Percentiles rank a stretch among this genome's conserved stretches.
Evolutionary conservation across 2,888 invertebrate genomes (phyloP).

Genomic region (Fabriciana adippe): DNA sequence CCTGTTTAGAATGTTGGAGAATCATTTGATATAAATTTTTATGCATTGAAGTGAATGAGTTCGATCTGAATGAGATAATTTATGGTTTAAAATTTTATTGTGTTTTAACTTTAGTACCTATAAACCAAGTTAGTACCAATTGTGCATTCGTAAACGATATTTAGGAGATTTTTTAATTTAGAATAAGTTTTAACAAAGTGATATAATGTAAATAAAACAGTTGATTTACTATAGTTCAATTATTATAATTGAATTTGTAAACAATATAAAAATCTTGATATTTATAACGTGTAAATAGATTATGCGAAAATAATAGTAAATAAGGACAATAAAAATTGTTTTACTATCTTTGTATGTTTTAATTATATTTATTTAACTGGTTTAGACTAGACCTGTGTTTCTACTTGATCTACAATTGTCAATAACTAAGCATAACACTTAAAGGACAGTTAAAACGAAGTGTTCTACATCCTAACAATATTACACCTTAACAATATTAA

Average conservation of each 20-base stretch:
- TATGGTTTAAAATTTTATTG: slow-evolving; percentile 16
- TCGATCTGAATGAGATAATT: slow-evolving; percentile 63
- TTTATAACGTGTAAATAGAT: slow-evolving; percentile 14
- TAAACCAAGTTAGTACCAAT: no score
- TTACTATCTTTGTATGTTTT: slow-evolving; percentile 1
- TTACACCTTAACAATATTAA: no score
- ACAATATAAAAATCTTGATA: neutral
- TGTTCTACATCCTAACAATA: no score
- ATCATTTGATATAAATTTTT: slow-evolving; percentile 55
- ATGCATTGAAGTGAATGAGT: slow-evolving; percentile 54
- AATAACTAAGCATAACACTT: no score
- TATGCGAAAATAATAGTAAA: slow-evolving; percentile 10
- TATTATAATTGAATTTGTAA: slow-evolving; percentile 13
- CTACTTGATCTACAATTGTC: no score
- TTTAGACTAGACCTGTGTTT: no score
- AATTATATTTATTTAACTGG: neutral
- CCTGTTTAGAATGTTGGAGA: slow-evolving; percentile 55
- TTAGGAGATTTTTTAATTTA: neutral
- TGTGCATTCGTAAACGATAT: neutral
- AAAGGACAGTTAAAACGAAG: no score
- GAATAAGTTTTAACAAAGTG: slow-evolving; percentile 1
- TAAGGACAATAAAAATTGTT: slow-evolving; percentile 12
- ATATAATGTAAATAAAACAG: neutral
- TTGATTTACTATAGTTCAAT: neutral
- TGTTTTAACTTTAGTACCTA: neutral